Evolutionary conservation across 2,888 invertebrate genomes (phyloP).

Genomic region (Patella depressa): DNA sequence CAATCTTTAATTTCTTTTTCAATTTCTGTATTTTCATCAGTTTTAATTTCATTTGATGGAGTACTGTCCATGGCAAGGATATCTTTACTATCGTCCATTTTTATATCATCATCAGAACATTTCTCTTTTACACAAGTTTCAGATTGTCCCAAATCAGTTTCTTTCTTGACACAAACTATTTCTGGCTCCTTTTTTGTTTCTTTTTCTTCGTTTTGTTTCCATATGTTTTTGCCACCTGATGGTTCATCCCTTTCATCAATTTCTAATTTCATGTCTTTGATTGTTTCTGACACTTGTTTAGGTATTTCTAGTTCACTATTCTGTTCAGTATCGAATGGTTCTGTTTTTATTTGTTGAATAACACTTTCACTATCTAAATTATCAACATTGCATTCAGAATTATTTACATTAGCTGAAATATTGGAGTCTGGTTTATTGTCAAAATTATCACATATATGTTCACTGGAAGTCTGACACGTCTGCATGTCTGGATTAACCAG

Average conservation of each 20-base stretch:
- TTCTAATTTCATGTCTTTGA: not conserved
- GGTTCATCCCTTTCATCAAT: not conserved
- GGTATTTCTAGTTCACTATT: too few relatives aligned
- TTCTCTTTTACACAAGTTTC: too few relatives aligned
- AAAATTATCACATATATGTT: not conserved
- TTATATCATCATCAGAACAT: not conserved
- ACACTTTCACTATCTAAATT: slow-evolving; percentile 27
- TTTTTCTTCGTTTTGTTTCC: not conserved
- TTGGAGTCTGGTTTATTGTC: not conserved
- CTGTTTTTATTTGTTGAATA: not conserved
- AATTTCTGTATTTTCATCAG: too few relatives aligned
- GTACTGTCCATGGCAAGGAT: too few relatives aligned
- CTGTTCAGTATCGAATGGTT: too few relatives aligned
- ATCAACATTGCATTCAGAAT: slow-evolving; percentile 24
- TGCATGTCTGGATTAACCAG: not conserved
- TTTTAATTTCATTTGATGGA: too few relatives aligned
- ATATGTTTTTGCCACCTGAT: not conserved
- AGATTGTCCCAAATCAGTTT: not conserved
- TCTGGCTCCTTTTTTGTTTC: slow-evolving; percentile 11
- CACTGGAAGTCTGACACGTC: not conserved
- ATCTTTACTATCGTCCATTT: not conserved
- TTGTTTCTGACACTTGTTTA: too few relatives aligned
- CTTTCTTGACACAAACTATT: slow-evolving; percentile 27
- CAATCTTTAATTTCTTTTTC: slow-evolving; percentile 1
- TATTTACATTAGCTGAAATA: slow-evolving; percentile 21